Conservation (phyloP, 2,797 vertebrate species). For the Mareca penelope region DNA sequence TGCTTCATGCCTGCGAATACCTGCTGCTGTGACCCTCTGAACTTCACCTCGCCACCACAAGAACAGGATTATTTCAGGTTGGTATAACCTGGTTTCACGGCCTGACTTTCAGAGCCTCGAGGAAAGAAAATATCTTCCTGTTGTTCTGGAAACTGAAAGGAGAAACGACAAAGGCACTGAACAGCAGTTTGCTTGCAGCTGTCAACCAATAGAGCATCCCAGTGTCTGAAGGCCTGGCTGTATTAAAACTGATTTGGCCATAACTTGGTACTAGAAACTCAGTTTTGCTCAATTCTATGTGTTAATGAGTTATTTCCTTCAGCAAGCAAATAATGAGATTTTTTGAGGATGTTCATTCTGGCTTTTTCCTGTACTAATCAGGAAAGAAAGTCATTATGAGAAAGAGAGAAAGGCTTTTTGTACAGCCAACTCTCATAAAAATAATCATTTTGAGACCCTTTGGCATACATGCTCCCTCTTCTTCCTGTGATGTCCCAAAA, state of each 20-base stretch:
- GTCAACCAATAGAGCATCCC: not conserved
- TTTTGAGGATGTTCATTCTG: not conserved
- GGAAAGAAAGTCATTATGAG: not conserved
- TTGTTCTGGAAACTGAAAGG: not conserved
- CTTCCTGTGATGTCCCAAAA: conserved; percentile 4
- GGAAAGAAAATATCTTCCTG: not conserved
- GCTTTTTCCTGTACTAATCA: not conserved
- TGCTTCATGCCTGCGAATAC: not conserved
- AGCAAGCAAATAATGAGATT: not conserved
- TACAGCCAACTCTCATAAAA: not conserved
- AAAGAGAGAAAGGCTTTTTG: not conserved
- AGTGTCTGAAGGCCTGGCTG: not conserved
- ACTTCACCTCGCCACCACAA: not conserved
- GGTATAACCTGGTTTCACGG: not conserved
- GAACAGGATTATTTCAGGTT: not conserved
- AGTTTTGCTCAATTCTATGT: not conserved
- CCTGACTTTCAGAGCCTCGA: not conserved
- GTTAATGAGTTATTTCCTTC: not conserved
- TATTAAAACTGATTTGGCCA: not conserved
- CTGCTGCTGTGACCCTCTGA: not conserved
- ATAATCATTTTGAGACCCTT: not conserved
- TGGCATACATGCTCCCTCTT: not conserved
- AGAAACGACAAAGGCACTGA: not conserved
- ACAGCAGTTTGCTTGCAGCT: not conserved
- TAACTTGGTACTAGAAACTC: not conserved